Evolutionary conservation across 53 echinoderm and acorn worm genomes (phyloP), one percentile per base, ranked within the genome.

Genomic region (Hippasteria phrygiana): DNA sequence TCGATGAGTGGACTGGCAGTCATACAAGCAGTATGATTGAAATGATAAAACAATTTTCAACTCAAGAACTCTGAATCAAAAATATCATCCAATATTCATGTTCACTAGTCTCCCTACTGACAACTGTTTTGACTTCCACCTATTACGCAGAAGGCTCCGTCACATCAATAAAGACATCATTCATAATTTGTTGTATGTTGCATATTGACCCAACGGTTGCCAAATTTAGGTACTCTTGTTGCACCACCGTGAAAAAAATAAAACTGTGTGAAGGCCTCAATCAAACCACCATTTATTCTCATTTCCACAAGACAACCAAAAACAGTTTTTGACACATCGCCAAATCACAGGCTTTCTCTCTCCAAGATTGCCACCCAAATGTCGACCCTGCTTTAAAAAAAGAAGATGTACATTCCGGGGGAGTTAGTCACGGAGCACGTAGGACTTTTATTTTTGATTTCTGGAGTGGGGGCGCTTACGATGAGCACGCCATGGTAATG

Each of bases 361-460:
- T 72, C 0, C 43, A 40, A 9, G 18, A 20, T 18, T 2, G n/a
- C 33, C 43, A 35, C 42, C 78, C 78, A 40, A 59, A 18, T 78
- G 78, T 53, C 56, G 26, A 40, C 48, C 16, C 32, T 18, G 39
- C 55, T 20, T 26, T 37, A 38, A n/a, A 35, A 35, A 39, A 38
- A 54, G 29, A 78, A 22, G 59, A 24, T 17, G 56, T 55, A 59
- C 78, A 78, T 78, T 78, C 59, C 78, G 27, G 3, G 56, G 78
- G 78, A 59, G 78, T 78, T 78, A 78, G 78, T 78, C 78, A 78
- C 78, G 1, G 59, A 78, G 59, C 78, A 59, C 59, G 59, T 56
- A 35, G 55, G 55, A 39, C 78, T 56, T 56, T 38, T 78, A 9
- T 78, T 39, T 26, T 78, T 27, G 29, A 20, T 62, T 59, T 59